Conservation (phyloP, 2,888 invertebrate genomes). For the Emesis furor region DNA sequence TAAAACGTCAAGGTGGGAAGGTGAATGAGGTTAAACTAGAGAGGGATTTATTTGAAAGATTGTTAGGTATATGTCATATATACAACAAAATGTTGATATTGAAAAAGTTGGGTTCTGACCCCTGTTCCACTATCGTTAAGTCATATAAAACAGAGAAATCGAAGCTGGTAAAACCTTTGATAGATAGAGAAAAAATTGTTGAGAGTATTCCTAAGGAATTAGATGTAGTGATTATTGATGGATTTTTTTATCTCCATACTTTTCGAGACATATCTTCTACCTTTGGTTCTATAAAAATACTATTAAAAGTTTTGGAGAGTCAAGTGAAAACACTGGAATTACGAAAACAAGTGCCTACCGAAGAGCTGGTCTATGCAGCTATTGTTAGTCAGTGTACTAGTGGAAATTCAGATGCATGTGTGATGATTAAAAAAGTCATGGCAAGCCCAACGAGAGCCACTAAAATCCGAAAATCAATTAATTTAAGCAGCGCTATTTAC, state of each 20-base stretch:
- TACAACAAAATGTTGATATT: conserved; percentile 47
- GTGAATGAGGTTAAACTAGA: conserved; percentile 41
- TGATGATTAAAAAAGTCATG: background rate
- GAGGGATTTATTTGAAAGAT: conserved; percentile 55
- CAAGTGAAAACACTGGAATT: no score
- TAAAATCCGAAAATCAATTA: background rate
- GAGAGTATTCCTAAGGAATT: conserved; percentile 15
- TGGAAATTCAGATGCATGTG: no score
- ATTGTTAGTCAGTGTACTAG: no score
- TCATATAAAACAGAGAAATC: conserved; percentile 76
- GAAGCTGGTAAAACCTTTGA: conserved; percentile 62
- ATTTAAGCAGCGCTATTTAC: no score
- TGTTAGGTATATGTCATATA: conserved; percentile 49
- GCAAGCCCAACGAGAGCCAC: background rate
- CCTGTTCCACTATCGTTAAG: conserved; percentile 77
- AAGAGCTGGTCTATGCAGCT: no score
- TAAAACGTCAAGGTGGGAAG: conserved; percentile 33
- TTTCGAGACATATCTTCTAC: no score
- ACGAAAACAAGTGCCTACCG: no score
- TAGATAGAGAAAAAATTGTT: conserved; percentile 42
- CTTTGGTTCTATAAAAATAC: no score
- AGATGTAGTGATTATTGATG: conserved; percentile 75
- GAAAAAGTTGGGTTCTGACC: conserved; percentile 72
- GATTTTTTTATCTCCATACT: conserved; percentile 77
- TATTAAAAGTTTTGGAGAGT: no score